Evolutionary conservation across 2,888 invertebrate genomes (phyloP).

Genomic region (Clanis bilineata): DNA sequence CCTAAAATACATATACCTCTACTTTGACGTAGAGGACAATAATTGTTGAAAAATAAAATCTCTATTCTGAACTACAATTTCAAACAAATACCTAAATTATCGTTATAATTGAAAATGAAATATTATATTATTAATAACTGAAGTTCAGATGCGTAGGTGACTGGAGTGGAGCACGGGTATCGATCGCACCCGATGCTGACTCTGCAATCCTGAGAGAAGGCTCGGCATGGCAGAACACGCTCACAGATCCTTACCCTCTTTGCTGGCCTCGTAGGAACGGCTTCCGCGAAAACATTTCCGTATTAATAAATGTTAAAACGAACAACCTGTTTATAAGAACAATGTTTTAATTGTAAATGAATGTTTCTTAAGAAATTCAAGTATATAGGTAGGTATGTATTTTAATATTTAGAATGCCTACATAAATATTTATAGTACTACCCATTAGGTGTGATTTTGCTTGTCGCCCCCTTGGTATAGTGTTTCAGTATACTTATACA

Average conservation of each 20-base stretch:
- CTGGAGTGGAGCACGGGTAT: conserved; percentile 45
- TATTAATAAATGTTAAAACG: neutral
- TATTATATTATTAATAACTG: neutral
- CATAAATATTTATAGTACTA: too few species aligned
- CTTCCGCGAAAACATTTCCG: neutral
- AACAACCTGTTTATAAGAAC: neutral
- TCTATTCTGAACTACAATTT: too few species aligned
- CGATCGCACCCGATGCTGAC: conserved; percentile 70
- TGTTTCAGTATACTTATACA: too few species aligned
- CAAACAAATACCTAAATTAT: neutral
- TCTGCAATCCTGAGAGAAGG: conserved; percentile 43
- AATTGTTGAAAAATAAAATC: too few species aligned
- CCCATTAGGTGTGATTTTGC: too few species aligned
- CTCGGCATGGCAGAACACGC: conserved; percentile 12
- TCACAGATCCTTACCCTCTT: conserved; percentile 1
- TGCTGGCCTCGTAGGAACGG: neutral
- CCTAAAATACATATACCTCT: too few species aligned
- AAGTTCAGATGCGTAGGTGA: conserved; percentile 14
- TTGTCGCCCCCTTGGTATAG: too few species aligned
- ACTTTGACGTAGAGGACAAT: too few species aligned
- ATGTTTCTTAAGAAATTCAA: too few species aligned
- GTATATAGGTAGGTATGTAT: too few species aligned
- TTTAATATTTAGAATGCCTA: too few species aligned
- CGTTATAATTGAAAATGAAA: neutral
- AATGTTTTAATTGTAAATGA: too few species aligned